Conservation (phyloP, 2,797 vertebrate genomes). For the Phrynocephalus vlangalii region DNA sequence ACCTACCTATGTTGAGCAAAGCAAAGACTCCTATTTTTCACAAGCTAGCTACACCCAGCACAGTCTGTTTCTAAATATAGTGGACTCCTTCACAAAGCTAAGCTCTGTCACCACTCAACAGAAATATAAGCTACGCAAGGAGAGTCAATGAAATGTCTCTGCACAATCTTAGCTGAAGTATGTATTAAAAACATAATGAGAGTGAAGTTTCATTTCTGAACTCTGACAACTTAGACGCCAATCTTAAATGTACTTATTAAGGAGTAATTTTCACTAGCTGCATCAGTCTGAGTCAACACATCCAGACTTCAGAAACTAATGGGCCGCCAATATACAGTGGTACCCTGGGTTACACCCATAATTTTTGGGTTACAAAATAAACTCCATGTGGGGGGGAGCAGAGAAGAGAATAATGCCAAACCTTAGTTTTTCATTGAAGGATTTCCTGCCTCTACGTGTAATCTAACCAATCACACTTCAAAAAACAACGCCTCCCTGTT, state of each 20-base stretch:
- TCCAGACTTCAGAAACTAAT: no score
- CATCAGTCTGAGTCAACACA: background rate
- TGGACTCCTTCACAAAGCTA: background rate
- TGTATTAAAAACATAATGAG: background rate
- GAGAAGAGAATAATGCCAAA: no score
- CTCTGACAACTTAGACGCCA: background rate
- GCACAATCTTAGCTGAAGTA: background rate
- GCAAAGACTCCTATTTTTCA: background rate
- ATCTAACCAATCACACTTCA: no score
- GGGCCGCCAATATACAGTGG: no score
- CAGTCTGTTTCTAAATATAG: background rate
- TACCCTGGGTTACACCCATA: no score
- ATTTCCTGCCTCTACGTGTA: no score
- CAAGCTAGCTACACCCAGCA: background rate
- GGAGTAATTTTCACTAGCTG: no score
- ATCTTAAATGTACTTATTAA: background rate
- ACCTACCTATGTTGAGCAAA: background rate
- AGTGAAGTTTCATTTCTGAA: background rate
- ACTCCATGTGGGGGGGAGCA: no score
- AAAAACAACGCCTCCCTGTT: no score
- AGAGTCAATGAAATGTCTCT: background rate
- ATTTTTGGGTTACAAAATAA: no score
- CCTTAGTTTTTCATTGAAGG: no score
- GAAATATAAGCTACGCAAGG: background rate
- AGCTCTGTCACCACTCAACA: background rate